phyloP scores from a whole-genome alignment of 2,888 invertebrate species.

The Drosophila cognata region DNA sequence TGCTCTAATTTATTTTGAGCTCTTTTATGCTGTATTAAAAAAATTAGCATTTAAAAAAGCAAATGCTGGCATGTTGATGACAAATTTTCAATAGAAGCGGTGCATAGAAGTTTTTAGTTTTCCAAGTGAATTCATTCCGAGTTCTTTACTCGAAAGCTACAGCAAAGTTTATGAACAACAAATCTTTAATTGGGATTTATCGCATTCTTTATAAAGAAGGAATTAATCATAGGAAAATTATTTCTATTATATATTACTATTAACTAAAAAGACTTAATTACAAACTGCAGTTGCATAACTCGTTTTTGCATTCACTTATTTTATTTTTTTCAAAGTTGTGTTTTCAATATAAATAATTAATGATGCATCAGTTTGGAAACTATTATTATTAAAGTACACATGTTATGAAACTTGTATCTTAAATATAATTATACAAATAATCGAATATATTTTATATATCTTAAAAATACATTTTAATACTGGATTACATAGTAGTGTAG shows the following conservation, averaged over 20 bases:
- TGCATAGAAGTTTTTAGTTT: not conserved
- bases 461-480: not conserved
- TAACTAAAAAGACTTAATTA: not conserved
- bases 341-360: not conserved
- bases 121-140: not conserved
- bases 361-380: not conserved
- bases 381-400: not conserved
- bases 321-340: not conserved
- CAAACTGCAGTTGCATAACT: not conserved
- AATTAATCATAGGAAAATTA: not conserved
- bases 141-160: not conserved
- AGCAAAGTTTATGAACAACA: not conserved
- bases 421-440: not conserved
- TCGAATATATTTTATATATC: not conserved
- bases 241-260: not conserved
- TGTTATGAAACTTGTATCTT: too few relatives aligned
- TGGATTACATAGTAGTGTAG: not conserved
- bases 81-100: not conserved
- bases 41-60: not conserved
- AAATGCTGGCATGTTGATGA: not conserved
- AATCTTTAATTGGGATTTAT: not conserved
- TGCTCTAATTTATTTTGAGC: not conserved
- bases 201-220: accelerated
- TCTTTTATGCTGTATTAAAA: not conserved
- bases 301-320: not conserved